Evolutionary conservation across 2,888 invertebrate genomes (phyloP).

Genomic region (Dryocosmus kuriphilus): DNA sequence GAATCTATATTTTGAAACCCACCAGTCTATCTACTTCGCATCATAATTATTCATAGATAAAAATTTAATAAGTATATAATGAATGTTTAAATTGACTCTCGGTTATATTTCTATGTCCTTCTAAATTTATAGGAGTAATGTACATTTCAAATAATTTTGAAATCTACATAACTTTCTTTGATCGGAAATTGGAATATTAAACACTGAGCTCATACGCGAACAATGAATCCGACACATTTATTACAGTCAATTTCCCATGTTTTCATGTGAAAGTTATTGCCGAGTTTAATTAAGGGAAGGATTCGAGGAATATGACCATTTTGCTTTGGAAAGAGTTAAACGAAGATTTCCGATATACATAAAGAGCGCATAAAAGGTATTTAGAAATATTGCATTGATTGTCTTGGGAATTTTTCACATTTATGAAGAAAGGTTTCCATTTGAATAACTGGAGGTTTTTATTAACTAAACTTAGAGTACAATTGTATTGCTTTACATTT

Average conservation of each 20-base stretch:
- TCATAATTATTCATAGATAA: no score
- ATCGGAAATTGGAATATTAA: constrained; percentile 6
- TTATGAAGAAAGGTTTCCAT: no score
- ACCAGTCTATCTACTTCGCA: no score
- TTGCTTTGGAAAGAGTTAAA: neutral
- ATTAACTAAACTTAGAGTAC: no score
- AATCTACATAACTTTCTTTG: neutral
- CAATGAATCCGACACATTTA: constrained; percentile 11
- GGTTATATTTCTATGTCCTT: no score
- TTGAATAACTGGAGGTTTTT: no score
- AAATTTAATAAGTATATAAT: no score
- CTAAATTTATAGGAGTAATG: no score
- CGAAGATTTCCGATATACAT: no score
- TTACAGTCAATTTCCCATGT: constrained; percentile 20
- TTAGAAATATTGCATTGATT: neutral
- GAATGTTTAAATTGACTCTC: no score
- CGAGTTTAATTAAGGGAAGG: constrained; percentile 9
- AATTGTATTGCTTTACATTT: no score
- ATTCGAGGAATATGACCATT: neutral
- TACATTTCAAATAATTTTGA: neutral
- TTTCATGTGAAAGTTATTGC: constrained; percentile 21
- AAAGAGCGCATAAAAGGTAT: neutral
- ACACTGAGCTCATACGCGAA: neutral
- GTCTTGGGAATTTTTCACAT: neutral
- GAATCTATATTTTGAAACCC: no score